Conservation (phyloP, 1,140 invertebrate species). For the Atta colombica region DNA sequence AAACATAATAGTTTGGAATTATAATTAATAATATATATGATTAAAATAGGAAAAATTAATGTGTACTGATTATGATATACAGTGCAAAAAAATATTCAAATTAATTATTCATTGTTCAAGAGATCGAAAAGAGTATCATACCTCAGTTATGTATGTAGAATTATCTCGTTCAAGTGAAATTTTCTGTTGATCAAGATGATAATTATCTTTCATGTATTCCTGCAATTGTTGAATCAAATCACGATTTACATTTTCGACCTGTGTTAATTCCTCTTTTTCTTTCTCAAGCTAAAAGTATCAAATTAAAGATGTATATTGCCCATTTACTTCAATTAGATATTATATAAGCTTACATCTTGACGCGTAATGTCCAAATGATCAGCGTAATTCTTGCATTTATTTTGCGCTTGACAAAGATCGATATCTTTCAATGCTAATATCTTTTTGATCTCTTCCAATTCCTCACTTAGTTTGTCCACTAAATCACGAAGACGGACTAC, state of each 20-base stretch:
- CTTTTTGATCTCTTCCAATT: slow-evolving; percentile 71
- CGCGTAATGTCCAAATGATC: slow-evolving; percentile 70
- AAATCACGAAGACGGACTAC: slow-evolving; percentile 62
- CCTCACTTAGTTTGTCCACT: slow-evolving; percentile 69
- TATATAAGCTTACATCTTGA: slow-evolving; percentile 66
- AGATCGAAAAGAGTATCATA: slow-evolving; percentile 56
- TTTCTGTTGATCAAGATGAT: slow-evolving; percentile 75
- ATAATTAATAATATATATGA: not conserved
- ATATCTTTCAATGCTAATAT: slow-evolving; percentile 68
- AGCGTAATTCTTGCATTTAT: slow-evolving; percentile 64
- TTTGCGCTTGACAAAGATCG: slow-evolving; percentile 68
- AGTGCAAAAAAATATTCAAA: slow-evolving; percentile 1
- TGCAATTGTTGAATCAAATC: slow-evolving; percentile 77
- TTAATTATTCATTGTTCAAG: not conserved
- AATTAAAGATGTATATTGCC: not conserved
- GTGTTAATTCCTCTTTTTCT: slow-evolving; percentile 69
- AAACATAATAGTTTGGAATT: slow-evolving; percentile 17
- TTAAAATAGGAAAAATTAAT: not conserved
- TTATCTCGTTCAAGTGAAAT: slow-evolving; percentile 77
- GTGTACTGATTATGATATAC: slow-evolving; percentile 8
- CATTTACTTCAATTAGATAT: slow-evolving; percentile 23
- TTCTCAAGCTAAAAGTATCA: slow-evolving; percentile 56
- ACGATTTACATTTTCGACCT: slow-evolving; percentile 75
- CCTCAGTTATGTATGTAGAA: slow-evolving; percentile 78
- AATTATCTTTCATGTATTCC: slow-evolving; percentile 77